Evolutionary conservation across 2,888 invertebrate genomes (phyloP).

Genomic region (Tenthredo distinguenda): DNA sequence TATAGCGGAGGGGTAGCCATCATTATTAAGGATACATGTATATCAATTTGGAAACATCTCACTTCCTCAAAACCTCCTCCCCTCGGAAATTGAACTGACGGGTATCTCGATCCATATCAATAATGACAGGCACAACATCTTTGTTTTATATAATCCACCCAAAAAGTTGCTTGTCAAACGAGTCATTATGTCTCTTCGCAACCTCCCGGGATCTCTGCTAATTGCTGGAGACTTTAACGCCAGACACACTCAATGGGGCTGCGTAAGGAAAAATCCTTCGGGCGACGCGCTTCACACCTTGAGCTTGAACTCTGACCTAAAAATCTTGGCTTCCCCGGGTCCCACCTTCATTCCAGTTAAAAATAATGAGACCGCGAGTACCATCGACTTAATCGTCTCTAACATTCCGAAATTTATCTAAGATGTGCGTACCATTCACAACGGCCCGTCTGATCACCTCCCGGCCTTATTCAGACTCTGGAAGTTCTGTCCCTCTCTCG

Average conservation of each 20-base stretch:
- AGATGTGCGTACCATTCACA: constrained; percentile 52
- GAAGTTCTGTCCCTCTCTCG: not conserved
- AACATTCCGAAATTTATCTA: constrained; percentile 60
- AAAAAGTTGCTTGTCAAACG: not conserved
- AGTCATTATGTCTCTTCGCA: not conserved
- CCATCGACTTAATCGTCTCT: constrained; percentile 62
- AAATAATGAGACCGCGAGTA: constrained; percentile 61
- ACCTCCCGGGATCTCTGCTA: not conserved
- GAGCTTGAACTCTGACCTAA: constrained; percentile 54
- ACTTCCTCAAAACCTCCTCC: constrained; percentile 6
- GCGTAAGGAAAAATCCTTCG: constrained; percentile 58
- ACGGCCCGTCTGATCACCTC: constrained; percentile 63
- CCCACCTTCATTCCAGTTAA: constrained; percentile 60
- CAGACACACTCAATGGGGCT: constrained; percentile 61
- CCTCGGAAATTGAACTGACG: not conserved
- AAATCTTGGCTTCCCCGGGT: constrained; percentile 57
- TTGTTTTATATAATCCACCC: not conserved
- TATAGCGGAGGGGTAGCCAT: constrained; percentile 58
- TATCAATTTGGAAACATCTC: constrained; percentile 53
- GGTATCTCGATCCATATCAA: too few relatives aligned
- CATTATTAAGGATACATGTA: constrained; percentile 59
- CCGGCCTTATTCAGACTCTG: constrained; percentile 58
- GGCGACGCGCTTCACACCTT: constrained; percentile 36
- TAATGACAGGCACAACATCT: not conserved
- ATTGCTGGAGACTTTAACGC: constrained; percentile 64